Conservation (phyloP, 2,888 invertebrate genomes). For the Diachrysia chrysitis region DNA sequence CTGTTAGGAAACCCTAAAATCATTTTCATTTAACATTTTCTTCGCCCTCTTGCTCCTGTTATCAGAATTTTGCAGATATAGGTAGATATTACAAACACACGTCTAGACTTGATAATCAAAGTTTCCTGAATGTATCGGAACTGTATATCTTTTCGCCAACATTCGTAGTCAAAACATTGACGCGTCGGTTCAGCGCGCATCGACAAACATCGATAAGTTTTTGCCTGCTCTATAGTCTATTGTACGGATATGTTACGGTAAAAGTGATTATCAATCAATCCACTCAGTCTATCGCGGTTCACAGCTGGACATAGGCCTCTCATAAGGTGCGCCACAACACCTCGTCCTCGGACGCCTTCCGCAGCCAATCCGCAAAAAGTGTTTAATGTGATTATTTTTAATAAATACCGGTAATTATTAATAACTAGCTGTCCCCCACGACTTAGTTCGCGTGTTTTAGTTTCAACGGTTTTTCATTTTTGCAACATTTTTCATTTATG, state of each 20-base stretch:
- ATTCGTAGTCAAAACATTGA: not conserved
- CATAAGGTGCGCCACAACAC: too few species aligned
- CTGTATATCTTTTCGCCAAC: not conserved
- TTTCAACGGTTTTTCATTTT: too few species aligned
- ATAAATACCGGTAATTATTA: too few species aligned
- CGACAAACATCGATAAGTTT: conserved; percentile 1
- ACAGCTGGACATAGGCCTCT: too few species aligned
- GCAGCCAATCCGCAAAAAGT: too few species aligned
- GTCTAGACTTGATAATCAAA: not conserved
- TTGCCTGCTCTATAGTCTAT: not conserved
- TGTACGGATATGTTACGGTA: not conserved
- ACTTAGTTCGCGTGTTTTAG: too few species aligned
- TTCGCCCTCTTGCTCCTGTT: not conserved
- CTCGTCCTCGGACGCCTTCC: too few species aligned
- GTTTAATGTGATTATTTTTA: too few species aligned
- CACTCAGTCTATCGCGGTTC: too few species aligned
- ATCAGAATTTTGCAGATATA: not conserved
- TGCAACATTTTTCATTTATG: too few species aligned
- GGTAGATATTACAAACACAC: not conserved
- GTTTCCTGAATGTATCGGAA: conserved; percentile 4
- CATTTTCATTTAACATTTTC: not conserved
- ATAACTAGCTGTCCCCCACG: too few species aligned
- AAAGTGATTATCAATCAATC: too few species aligned
- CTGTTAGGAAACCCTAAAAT: not conserved
- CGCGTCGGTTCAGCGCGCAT: not conserved